Conservation (phyloP, 2,113 vertebrate species). For the Aegypius monachus region DNA sequence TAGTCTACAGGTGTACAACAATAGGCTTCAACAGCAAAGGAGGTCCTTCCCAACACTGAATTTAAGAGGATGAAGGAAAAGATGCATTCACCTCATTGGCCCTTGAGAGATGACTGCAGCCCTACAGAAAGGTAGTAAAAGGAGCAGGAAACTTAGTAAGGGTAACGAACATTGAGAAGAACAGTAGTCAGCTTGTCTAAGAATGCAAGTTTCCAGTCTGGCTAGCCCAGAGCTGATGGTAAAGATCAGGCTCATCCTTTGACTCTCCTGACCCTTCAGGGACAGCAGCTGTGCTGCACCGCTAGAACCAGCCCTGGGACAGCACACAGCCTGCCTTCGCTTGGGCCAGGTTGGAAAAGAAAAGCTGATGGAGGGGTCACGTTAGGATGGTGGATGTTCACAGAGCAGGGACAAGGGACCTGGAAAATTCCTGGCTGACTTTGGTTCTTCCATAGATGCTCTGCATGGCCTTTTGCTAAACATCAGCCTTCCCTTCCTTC, state of each 20-base stretch:
- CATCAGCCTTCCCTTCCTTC: background rate
- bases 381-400: background rate
- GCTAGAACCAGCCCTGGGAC: background rate
- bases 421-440: background rate
- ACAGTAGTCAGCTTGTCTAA: background rate
- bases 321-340: background rate
- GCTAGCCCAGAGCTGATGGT: background rate
- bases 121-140: background rate
- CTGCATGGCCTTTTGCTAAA: background rate
- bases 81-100: accelerated
- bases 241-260: background rate
- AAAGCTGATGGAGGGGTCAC: background rate
- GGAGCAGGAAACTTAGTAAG: background rate
- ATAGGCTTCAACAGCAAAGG: background rate
- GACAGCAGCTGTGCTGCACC: background rate
- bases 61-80: background rate
- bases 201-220: background rate
- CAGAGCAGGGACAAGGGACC: background rate
- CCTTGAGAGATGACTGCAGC: background rate
- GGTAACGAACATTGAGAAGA: background rate
- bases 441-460: background rate
- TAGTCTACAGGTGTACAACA: background rate
- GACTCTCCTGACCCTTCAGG: background rate
- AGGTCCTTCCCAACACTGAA: background rate
- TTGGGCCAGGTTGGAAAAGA: background rate